These are phyloP conservation scores for Artibeus lituratus DNA, from an alignment of 2,797 vertebrate genomes.

Conservation along the genomic window DNA sequence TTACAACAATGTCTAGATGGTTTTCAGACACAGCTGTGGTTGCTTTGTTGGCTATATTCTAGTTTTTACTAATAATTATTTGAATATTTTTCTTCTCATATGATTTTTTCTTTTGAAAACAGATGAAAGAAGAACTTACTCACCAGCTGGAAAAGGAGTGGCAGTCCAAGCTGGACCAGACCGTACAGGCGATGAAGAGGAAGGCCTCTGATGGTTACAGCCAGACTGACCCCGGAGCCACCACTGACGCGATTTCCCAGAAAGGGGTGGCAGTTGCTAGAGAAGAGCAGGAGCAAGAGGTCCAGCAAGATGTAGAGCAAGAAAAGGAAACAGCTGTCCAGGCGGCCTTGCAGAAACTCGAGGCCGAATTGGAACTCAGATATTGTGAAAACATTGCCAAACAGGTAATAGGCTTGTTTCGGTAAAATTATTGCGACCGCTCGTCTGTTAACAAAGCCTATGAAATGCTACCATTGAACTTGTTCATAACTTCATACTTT, in stretches of 20 bases:
- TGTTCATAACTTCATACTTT: neutral
- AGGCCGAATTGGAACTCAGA: constrained; percentile 85
- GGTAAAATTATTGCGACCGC: neutral
- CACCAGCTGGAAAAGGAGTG: constrained; percentile 87
- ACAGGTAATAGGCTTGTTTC: constrained; percentile 77
- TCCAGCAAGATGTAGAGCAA: constrained; percentile 81
- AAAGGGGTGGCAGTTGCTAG: constrained; percentile 80
- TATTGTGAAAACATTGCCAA: constrained; percentile 84
- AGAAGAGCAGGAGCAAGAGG: constrained; percentile 80
- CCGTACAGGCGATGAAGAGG: constrained; percentile 76
- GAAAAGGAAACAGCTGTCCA: constrained; percentile 79
- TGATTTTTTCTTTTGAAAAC: constrained; percentile 64
- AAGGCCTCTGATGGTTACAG: constrained; percentile 74
- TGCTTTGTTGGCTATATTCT: constrained; percentile 37
- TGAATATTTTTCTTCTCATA: constrained; percentile 45
- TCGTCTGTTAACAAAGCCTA: neutral
- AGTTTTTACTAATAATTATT: constrained; percentile 34
- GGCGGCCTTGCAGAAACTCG: constrained; percentile 81
- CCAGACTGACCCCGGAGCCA: constrained; percentile 83
- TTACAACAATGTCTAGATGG: neutral
- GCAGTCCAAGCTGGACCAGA: constrained; percentile 83
- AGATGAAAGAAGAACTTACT: constrained; percentile 79
- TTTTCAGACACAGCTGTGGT: constrained; percentile 39
- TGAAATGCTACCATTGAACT: neutral
- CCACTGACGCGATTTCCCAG: constrained; percentile 56